Percentiles rank a stretch among this genome's conserved stretches.
phyloP scores from a whole-genome alignment of 2,797 vertebrate genomes.

The Myotis vivesi region DNA sequence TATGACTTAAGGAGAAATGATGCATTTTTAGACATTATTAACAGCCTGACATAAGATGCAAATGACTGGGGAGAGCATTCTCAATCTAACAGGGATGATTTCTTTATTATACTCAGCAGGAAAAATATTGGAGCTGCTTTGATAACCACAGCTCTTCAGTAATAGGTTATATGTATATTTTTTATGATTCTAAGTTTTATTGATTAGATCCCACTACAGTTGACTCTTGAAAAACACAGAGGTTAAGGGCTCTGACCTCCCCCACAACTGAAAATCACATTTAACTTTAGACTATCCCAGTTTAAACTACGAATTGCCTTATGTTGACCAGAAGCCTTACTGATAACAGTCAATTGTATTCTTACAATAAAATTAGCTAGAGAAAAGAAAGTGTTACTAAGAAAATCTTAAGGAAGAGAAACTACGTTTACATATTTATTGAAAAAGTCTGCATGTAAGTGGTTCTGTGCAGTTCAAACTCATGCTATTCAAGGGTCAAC shows the following conservation, averaged over 20 bases:
- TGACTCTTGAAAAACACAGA: neutral
- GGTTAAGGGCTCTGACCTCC: too few species aligned
- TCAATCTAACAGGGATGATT: neutral
- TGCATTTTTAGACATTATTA: constrained; percentile 1
- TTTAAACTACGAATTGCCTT: neutral
- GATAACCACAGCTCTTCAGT: neutral
- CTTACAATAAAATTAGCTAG: neutral
- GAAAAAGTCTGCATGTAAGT: neutral
- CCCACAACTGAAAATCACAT: neutral
- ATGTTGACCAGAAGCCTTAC: neutral
- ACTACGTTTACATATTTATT: neutral
- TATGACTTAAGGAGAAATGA: constrained; percentile 75
- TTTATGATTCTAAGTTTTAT: constrained; percentile 15
- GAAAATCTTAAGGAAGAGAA: neutral
- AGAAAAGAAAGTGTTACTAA: neutral
- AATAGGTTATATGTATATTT: neutral
- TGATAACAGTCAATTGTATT: neutral
- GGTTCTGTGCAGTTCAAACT: neutral
- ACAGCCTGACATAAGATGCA: neutral
- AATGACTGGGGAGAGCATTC: neutral
- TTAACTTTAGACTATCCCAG: neutral
- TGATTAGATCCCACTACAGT: neutral
- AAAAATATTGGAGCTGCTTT: constrained; percentile 29
- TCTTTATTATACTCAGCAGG: neutral
- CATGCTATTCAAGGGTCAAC: neutral